Conservation (phyloP, 2,797 vertebrate genomes). For the Oceanodroma leucorhoa region DNA sequence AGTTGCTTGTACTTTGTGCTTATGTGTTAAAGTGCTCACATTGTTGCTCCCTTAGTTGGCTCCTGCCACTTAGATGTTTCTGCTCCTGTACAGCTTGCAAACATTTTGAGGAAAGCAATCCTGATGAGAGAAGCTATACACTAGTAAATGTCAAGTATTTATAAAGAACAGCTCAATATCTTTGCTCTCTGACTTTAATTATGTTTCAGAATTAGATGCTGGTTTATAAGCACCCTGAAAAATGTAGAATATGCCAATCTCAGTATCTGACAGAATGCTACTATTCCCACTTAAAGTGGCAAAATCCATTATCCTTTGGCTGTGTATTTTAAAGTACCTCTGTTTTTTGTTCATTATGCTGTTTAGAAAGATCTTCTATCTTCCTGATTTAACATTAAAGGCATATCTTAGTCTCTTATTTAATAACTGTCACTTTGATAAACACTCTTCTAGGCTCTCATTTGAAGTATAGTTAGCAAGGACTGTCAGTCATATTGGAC, state of each 20-base stretch:
- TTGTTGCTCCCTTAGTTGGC: not conserved
- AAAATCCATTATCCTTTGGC: not conserved
- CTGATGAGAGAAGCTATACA: constrained; percentile 32
- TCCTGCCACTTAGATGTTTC: not conserved
- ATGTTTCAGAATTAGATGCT: not conserved
- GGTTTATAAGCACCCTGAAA: not conserved
- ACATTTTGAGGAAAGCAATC: constrained; percentile 40
- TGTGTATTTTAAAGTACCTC: not conserved
- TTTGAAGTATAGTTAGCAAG: not conserved
- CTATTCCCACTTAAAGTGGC: not conserved
- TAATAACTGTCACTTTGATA: not conserved
- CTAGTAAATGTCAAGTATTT: constrained; percentile 48
- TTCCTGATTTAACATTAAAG: not conserved
- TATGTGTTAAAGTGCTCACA: not conserved
- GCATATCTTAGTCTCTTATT: not conserved
- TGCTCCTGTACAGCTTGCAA: constrained; percentile 29
- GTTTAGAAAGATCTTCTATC: not conserved
- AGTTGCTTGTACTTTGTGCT: not conserved
- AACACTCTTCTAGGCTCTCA: not conserved
- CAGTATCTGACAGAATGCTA: not conserved
- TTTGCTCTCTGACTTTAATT: constrained; percentile 1
- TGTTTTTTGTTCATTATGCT: not conserved
- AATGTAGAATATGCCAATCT: not conserved
- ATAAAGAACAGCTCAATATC: not conserved
- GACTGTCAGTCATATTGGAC: not conserved